Base-by-base conservation (phyloP, 2,797 vertebrate species). In the Pangasius larnaudii region DNA sequence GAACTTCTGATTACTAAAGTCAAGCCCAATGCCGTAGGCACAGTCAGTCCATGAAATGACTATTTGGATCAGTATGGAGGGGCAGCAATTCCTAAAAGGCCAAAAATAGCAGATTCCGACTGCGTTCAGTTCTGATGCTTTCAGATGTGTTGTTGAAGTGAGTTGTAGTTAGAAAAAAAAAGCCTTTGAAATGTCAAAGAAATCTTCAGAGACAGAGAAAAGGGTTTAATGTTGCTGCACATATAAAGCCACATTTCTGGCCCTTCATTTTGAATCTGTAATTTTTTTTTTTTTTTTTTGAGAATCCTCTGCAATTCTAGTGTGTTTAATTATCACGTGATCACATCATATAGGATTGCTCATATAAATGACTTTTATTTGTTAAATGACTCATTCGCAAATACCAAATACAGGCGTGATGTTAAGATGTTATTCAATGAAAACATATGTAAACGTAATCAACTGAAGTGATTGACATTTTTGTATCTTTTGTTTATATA, bases 71-170 rank as follows among this genome's bases (percentile, higher is more conserved):
- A 46, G 58, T 82, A 46, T 82, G 58, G 24, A 82, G 59, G 80
- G 59, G 58, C 80, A 63, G 80, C 80, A 82, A 82, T 95, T 94
- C 93, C 94, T 93, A 95, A 92, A 93, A 95, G 94, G 94, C 94
- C 94, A 94, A 93, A 95, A 95, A 82, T 93, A 94, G 92, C 92
- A 95, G 94, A 95, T 95, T 93, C 93, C 92, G 92, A 93, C 92
- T 95, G 94, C 94, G 94, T 95, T 96, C 93, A 91, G 85, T 91
- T 91, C 83, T 89, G 89, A 94, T 95, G 94, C 58, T 82, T 82
- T 82, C 80, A 63, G 39, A 82, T 46, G 95, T 95, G 94, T 90
- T 89, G 87, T 81, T 90, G 87, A 89, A 91, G 84, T 71, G 88
- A 85, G 91, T 90, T 91, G 89, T 93, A 92, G 91, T 94, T 94